Evolutionary conservation across 2,797 vertebrate genomes (phyloP), one percentile per base, ranked within the genome.

Genomic region (Scomberomorus guttatus): DNA sequence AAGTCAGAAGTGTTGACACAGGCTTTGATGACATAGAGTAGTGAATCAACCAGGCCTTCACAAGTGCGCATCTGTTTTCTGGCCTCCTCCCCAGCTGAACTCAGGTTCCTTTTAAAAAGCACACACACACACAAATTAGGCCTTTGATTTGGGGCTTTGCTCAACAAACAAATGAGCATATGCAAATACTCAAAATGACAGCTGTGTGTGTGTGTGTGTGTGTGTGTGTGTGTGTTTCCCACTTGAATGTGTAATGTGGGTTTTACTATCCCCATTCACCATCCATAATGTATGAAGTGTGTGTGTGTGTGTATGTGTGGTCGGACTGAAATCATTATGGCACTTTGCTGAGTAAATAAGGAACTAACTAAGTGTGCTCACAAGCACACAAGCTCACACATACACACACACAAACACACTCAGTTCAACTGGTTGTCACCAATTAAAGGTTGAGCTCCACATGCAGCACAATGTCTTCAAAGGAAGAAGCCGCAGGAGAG

Each of bases 1-100:
- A 99, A 99, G 85, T 99, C 98, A 0, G 98, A 98, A n/a, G 97
- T 97, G 96, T 97, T 99, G 90, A 99, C 98, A 54, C 98, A 99
- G 2, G 98, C 97, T 92, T 99, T 98, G 95, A 99, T 99, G 94
- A 99, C 97, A 1, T 98, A 97, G 4, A 99, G 95, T 76, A 99
- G 94, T 0, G 98, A 99, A 92, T 99, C 98, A 0, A 99, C 97
- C 78, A 99, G 95, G 7, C 98, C 98, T 22, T 99, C 98, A 2
- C 98, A 99, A 60, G 94, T 94, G 32, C 98, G 96, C 97, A 99
- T 97, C 88, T 98, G 97, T 91, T 98, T 99, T 72, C 98, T 95
- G 0, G 98, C 98, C 83, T 99, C 98, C 80, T 99, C 98, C 0
- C 98, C 98, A 0, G 98, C 98, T 0, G 98, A 99, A 92, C 98